Evolutionary conservation across 2,113 vertebrate species (phyloP).

Genomic region (Crotalus helleri): DNA sequence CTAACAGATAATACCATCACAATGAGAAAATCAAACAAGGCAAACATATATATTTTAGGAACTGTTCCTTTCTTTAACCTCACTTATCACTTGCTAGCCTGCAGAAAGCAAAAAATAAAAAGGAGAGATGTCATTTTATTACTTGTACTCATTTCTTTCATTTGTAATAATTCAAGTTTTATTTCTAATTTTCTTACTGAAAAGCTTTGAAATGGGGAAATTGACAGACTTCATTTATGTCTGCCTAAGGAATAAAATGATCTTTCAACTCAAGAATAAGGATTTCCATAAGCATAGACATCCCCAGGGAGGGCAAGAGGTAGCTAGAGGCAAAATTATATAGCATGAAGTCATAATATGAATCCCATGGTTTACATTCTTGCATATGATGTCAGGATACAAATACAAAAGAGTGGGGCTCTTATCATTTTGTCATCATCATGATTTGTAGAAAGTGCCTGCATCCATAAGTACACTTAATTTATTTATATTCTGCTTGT

Average conservation of each 20-base stretch:
- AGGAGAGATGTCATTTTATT: neutral
- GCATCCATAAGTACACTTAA: neutral
- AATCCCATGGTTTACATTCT: neutral
- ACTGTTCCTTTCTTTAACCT: conserved; percentile 47
- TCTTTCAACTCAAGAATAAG: accelerated
- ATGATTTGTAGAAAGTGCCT: neutral
- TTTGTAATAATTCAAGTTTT: conserved; percentile 4
- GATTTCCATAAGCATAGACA: neutral
- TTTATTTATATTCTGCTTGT: neutral
- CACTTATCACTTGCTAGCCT: conserved; percentile 35
- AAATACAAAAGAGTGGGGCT: neutral
- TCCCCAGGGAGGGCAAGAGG: neutral
- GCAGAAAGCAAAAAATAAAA: conserved; percentile 30
- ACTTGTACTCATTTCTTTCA: conserved; percentile 3
- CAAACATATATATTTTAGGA: conserved; percentile 52
- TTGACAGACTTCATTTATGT: conserved; percentile 12
- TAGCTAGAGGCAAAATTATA: neutral
- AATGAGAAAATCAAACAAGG: conserved; percentile 60
- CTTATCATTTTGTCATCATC: neutral
- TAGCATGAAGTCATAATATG: neutral
- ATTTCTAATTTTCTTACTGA: conserved; percentile 3
- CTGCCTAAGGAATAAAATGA: neutral
- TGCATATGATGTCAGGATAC: neutral
- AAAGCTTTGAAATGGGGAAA: accelerated
- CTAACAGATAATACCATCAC: conserved; percentile 52